Base-by-base conservation (phyloP, 2,113 vertebrate genomes). In the Corapipo altera region DNA sequence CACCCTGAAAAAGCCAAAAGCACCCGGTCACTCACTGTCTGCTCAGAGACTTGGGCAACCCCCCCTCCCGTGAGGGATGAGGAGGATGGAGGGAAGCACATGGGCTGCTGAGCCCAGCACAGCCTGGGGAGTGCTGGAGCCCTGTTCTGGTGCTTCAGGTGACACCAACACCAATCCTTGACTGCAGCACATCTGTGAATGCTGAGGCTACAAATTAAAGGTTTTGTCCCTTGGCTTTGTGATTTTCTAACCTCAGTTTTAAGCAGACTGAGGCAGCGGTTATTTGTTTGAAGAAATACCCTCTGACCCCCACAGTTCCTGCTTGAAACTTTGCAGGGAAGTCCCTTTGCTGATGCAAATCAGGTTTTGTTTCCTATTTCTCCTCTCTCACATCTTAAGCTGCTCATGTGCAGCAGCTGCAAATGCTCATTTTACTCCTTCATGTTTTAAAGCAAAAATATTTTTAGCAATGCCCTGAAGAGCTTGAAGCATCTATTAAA, bases 341-440 rank as follows among this genome's bases (percentile, higher is more conserved):
- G 94, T 96, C 81, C 82, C 82, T 86, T 75, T 71, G 90, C 79
- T 71, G 79, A 71, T 88, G 83, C 85, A 93, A 83, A 88, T 83
- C 64, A 52, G 37, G 65, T 82, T 92, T 93, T 66, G 41, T 72
- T 97, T 90, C 86, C 90, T 16, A 20, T 66, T 82, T 95, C 85
- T 83, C 51, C 43, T 61, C 1, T 58, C 59, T 87, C 70, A 28
- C 79, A 76, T 55, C 69, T 58, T 52, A 21, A 75, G 64, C 61
- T 78, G 85, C 24, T 81, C 52, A 10, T 1, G 1, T 22, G 41
- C 59, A 74, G 69, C 86, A 89, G 89, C 84, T 94, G 93, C 91
- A 91, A 88, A 57, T 18, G 6, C 15, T 65, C 44, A 7, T 79
- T 74, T 54, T 35, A 43, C 33, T 61, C 46, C 41, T 49, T 81